Percentiles rank a stretch among this genome's conserved stretches.
Conservation (phyloP, 1,140 invertebrate species). For the Ganaspis sp. region DNA sequence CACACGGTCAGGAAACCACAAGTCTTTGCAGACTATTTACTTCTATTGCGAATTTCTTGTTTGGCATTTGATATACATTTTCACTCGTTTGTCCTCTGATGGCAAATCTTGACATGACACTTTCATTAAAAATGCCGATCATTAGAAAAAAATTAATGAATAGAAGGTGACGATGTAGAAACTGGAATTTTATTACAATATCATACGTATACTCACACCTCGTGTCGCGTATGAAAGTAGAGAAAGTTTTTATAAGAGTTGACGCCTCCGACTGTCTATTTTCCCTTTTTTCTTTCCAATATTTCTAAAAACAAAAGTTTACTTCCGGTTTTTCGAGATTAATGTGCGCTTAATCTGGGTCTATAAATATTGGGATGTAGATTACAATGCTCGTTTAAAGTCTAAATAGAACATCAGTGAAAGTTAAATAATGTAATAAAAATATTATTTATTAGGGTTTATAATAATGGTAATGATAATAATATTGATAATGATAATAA, state of each 20-base stretch:
- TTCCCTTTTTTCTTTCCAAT: neutral
- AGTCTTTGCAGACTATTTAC: neutral
- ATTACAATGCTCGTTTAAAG: no score
- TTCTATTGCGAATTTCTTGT: conserved; percentile 6
- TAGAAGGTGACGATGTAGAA: neutral
- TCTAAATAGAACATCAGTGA: no score
- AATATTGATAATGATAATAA: no score
- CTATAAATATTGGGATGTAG: no score
- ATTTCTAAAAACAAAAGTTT: neutral
- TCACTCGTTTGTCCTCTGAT: neutral
- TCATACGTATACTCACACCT: neutral
- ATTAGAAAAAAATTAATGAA: neutral
- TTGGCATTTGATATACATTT: neutral
- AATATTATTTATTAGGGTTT: no score
- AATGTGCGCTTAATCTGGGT: no score
- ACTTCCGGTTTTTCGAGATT: neutral
- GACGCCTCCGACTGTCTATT: neutral
- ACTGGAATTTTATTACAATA: neutral
- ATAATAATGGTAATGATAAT: no score
- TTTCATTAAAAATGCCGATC: conserved; percentile 10
- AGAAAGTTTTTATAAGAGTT: conserved; percentile 44
- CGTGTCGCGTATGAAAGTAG: conserved; percentile 41
- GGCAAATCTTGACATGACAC: neutral
- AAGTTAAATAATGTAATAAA: no score
- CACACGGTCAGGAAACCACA: conserved; percentile 1